Base-by-base conservation (phyloP, 2,888 invertebrate genomes). In the Andrena praecox region DNA sequence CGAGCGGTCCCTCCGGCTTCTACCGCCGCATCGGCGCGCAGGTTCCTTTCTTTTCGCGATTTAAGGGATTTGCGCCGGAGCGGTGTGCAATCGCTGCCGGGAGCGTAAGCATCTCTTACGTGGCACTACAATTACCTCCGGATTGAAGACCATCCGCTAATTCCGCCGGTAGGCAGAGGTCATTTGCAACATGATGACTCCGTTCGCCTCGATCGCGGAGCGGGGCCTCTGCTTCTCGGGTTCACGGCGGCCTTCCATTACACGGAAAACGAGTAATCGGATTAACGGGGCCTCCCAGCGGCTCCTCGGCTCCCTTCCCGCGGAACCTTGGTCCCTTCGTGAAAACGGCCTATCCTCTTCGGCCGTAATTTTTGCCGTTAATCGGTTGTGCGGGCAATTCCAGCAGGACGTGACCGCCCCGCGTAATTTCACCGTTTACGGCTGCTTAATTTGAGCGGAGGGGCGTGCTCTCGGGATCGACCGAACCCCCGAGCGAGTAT, bases 171-270 rank as follows among this genome's bases (percentile, higher is more conserved):
- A 87, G 88, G 63, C 89, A 89, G 89, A 85, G 87, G 87, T 89
- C 87, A 84, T 88, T 88, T 87, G 87, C 87, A 87, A 82, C 89
- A 84, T 77, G 87, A 89, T 87, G 87, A 89, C 87, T 88, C 82
- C 66, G 73, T 77, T 63, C 70, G 85, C 77, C 59, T 71, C 77
- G 79, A 72, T 76, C 68, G 86, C 74, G 48, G 63, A 68, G 63
- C 63, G 52, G 67, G 74, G 63, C 63, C 72, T 70, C 82, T 81
- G 62, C 20, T 66, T 16, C 24, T 50, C 48, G 8, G 7, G 52
- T 56, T 60, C 66, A 42, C 67, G 10, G 3, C 33, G 69, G 54
- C 64, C 69, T 54, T 33, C 84, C 77, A 84, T 88, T 85, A 80
- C 84, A 70, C 71, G 80, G 84, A 60, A 81, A 80, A 74, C 80